Conservation (phyloP, 2,113 vertebrate species). For the Hydrolagus affinis region DNA sequence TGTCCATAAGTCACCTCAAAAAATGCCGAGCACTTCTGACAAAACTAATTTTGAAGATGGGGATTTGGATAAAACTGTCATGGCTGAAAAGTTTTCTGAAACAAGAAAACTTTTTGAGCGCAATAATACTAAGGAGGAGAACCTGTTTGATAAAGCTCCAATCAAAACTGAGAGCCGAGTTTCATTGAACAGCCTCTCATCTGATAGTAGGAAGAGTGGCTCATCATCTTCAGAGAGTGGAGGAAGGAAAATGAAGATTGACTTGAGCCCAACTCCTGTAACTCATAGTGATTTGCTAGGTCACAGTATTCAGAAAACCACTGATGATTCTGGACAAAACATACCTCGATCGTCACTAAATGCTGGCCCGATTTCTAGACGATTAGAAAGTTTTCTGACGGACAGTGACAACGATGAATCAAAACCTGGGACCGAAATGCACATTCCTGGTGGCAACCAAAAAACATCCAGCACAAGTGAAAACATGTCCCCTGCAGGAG, state of each 20-base stretch:
- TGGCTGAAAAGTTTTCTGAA: slow-evolving; percentile 84
- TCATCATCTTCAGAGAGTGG: slow-evolving; percentile 29
- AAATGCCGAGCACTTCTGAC: slow-evolving; percentile 49
- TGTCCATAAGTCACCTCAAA: slow-evolving; percentile 52
- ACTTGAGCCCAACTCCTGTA: not conserved
- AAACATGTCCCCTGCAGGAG: slow-evolving; percentile 43
- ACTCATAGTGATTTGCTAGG: not conserved
- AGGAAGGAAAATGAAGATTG: slow-evolving; percentile 13
- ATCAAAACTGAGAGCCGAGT: slow-evolving; percentile 54
- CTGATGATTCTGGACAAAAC: slow-evolving; percentile 47
- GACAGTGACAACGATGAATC: slow-evolving; percentile 65
- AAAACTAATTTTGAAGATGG: slow-evolving; percentile 68
- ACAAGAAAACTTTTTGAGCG: slow-evolving; percentile 83
- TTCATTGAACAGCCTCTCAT: slow-evolving; percentile 51
- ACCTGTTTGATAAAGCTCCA: slow-evolving; percentile 59
- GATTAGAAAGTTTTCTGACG: slow-evolving; percentile 67
- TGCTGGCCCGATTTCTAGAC: slow-evolving; percentile 75
- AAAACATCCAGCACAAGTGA: slow-evolving; percentile 37
- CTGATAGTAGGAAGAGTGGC: slow-evolving; percentile 41
- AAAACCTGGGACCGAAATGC: slow-evolving; percentile 19
- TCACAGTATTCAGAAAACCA: slow-evolving; percentile 33
- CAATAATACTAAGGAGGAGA: slow-evolving; percentile 58
- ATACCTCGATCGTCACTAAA: slow-evolving; percentile 58
- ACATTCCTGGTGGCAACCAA: not conserved
- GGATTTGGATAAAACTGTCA: slow-evolving; percentile 74